These are phyloP conservation scores for Dolichotis patagonum DNA, from an alignment of 2,113 vertebrate genomes.

Conservation along the genomic window DNA sequence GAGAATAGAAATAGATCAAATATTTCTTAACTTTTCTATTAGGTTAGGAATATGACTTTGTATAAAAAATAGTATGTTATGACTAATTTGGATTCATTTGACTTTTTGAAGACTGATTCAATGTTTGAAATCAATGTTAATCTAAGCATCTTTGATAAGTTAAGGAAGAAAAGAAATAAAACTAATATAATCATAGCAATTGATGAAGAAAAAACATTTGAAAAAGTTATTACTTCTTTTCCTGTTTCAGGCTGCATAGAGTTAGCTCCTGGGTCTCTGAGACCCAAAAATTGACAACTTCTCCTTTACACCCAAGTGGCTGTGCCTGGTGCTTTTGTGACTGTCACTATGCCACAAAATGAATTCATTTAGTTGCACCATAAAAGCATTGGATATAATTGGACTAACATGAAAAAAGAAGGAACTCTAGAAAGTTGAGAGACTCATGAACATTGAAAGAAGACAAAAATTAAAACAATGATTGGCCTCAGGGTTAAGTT, in stretches of 20 bases:
- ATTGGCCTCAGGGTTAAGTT: constrained; percentile 98
- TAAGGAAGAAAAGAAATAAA: neutral
- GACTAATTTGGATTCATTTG: neutral
- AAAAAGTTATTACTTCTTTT: neutral
- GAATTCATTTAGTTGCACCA: constrained; percentile 97
- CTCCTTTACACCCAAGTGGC: neutral
- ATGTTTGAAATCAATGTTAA: neutral
- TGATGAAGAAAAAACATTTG: neutral
- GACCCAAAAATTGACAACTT: neutral
- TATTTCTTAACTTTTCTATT: neutral
- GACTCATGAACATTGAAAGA: constrained; percentile 94
- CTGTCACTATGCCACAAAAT: constrained; percentile 91
- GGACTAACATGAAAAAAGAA: constrained; percentile 95
- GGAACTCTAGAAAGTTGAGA: constrained; percentile 90
- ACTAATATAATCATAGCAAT: neutral
- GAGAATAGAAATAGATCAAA: neutral
- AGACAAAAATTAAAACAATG: constrained; percentile 92
- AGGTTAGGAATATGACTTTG: neutral
- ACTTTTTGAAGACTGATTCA: neutral
- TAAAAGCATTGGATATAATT: constrained; percentile 96
- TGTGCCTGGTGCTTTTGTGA: neutral
- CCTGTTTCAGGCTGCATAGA: neutral
- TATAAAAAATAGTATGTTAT: neutral
- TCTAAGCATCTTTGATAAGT: neutral
- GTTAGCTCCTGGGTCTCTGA: neutral